These are phyloP conservation scores for Corythornis vintsioides DNA, from an alignment of 2,113 vertebrate species.

Conservation along the genomic window DNA sequence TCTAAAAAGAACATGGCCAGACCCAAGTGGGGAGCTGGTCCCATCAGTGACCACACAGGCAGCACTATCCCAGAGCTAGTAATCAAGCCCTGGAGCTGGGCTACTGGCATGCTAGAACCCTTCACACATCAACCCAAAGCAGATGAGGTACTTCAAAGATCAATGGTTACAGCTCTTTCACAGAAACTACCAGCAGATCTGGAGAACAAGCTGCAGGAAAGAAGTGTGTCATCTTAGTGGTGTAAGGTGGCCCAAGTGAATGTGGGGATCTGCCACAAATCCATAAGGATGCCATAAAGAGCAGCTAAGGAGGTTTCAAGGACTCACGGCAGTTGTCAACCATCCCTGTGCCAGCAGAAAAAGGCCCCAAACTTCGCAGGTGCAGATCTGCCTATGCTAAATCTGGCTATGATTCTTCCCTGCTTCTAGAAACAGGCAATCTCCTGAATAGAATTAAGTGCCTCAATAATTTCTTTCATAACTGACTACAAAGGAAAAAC, in stretches of 20 bases:
- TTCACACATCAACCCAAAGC: fast-evolving
- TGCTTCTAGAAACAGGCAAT: not conserved
- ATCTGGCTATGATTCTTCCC: not conserved
- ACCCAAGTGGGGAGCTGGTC: fast-evolving
- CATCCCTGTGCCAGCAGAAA: not conserved
- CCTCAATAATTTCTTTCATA: not conserved
- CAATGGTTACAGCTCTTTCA: not conserved
- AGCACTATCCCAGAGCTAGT: not conserved
- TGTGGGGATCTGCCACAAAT: not conserved
- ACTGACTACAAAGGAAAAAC: not conserved
- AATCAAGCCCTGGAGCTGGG: not conserved
- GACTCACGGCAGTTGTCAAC: not conserved
- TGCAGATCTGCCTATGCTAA: not conserved
- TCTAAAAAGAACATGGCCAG: not conserved
- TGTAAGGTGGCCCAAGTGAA: not conserved
- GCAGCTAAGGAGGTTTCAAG: not conserved
- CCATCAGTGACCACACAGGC: not conserved
- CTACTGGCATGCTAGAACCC: not conserved
- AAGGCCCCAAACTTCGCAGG: not conserved
- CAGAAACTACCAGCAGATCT: not conserved
- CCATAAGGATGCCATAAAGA: fast-evolving
- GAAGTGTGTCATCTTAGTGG: not conserved
- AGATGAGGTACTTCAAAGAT: not conserved
- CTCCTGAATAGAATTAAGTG: not conserved
- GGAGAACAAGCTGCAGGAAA: not conserved